These are phyloP conservation scores for Brachionus manjavacas DNA, from an alignment of 1,140 invertebrate genomes.

Conservation along the genomic window DNA sequence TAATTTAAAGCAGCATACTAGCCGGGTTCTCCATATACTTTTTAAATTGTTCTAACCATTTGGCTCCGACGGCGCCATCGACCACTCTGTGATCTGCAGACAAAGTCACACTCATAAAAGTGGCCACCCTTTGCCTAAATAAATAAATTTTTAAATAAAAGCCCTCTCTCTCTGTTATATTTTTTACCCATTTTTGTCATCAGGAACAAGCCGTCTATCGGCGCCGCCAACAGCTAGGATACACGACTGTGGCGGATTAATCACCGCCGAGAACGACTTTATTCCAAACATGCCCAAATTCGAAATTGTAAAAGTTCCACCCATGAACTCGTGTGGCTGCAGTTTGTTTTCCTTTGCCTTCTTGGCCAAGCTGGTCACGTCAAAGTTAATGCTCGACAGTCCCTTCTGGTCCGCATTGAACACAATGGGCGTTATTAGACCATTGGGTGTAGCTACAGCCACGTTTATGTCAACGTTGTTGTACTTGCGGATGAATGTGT, in stretches of 20 bases:
- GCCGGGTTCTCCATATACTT: conserved; percentile 64
- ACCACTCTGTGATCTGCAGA: conserved; percentile 71
- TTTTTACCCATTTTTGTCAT: conserved; percentile 47
- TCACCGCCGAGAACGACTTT: conserved; percentile 67
- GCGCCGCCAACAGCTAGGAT: conserved; percentile 66
- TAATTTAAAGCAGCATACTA: conserved; percentile 59
- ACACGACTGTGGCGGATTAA: conserved; percentile 68
- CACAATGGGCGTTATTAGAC: conserved; percentile 38
- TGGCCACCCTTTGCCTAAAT: conserved; percentile 54
- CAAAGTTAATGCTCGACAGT: not conserved
- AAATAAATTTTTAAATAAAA: not conserved
- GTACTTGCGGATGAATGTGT: conserved; percentile 85
- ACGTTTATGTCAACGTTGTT: conserved; percentile 89
- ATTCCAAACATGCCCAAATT: conserved; percentile 96
- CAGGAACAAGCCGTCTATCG: conserved; percentile 60
- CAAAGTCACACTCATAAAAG: conserved; percentile 65
- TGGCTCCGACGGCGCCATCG: conserved; percentile 68
- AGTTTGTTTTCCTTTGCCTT: conserved; percentile 90
- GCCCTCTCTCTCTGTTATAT: not conserved
- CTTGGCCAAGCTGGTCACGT: not conserved
- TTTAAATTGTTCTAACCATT: conserved; percentile 66
- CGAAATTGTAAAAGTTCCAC: conserved; percentile 41
- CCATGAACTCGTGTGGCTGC: conserved; percentile 85
- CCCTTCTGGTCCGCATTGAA: conserved; percentile 35
- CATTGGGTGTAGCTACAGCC: conserved; percentile 34